phyloP scores from a whole-genome alignment of 1,140 invertebrate species.

The Zophobas atratus region DNA sequence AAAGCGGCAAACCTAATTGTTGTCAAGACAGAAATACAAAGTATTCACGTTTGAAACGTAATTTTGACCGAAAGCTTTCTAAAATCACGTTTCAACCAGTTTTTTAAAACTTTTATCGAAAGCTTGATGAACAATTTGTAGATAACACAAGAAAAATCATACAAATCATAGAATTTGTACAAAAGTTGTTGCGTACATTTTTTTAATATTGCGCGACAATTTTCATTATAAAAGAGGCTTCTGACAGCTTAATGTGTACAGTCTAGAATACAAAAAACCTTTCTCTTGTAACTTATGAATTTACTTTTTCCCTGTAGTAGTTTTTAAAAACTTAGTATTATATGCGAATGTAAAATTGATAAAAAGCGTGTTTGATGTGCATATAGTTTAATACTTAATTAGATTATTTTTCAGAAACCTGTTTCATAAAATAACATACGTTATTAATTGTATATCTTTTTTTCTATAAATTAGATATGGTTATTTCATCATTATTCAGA shows the following conservation, averaged over 20 bases:
- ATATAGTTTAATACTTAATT: constrained; percentile 49
- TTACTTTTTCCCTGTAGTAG: constrained; percentile 35
- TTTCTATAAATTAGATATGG: constrained; percentile 33
- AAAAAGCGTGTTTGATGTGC: constrained; percentile 59
- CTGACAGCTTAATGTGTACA: constrained; percentile 51
- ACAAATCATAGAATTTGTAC: constrained; percentile 42
- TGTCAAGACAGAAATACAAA: constrained; percentile 57
- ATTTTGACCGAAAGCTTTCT: constrained; percentile 34
- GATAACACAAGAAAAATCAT: constrained; percentile 43
- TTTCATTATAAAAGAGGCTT: constrained; percentile 44
- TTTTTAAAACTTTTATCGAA: constrained; percentile 31
- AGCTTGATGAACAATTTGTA: constrained; percentile 48
- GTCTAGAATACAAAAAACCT: constrained; percentile 51
- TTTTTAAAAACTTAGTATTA: constrained; percentile 43
- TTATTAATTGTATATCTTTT: constrained; percentile 43
- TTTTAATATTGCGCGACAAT: constrained; percentile 34
- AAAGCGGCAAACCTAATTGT: constrained; percentile 57
- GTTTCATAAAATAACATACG: constrained; percentile 33
- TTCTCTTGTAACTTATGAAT: constrained; percentile 40
- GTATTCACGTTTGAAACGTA: constrained; percentile 49
- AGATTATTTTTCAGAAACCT: constrained; percentile 30
- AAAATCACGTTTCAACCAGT: constrained; percentile 17
- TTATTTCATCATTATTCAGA: constrained; percentile 34
- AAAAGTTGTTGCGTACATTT: constrained; percentile 48
- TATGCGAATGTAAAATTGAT: constrained; percentile 45